phyloP scores from a whole-genome alignment of 2,113 vertebrate species.

The Rhineura floridana region DNA sequence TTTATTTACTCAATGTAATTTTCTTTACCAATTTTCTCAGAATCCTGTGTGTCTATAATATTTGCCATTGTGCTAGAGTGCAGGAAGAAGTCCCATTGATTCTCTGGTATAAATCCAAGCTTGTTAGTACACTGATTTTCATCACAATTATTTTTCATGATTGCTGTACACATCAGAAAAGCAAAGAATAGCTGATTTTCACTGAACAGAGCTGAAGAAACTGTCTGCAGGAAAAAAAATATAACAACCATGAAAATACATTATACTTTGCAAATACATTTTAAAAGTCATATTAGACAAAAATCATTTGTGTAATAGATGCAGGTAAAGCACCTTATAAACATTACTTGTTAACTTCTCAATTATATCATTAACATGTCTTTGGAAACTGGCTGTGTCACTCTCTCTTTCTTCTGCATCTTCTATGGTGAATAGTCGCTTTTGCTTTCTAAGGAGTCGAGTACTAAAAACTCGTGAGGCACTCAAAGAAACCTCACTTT shows the following conservation, averaged over 20 bases:
- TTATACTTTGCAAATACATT: not conserved
- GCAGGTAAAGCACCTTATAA: conserved; percentile 63
- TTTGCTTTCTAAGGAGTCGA: not conserved
- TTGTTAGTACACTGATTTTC: not conserved
- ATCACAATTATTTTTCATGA: conserved; percentile 60
- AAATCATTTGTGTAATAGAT: not conserved
- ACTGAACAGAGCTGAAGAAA: conserved; percentile 67
- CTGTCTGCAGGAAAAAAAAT: conserved; percentile 50
- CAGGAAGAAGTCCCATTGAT: conserved; percentile 73
- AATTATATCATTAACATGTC: conserved; percentile 39
- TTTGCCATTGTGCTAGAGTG: conserved; percentile 57
- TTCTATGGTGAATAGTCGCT: not conserved
- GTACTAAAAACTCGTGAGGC: not conserved
- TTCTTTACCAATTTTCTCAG: conserved; percentile 47
- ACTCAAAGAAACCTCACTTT: not conserved
- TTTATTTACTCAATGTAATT: not conserved
- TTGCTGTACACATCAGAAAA: conserved; percentile 67
- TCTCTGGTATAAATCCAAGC: conserved; percentile 44
- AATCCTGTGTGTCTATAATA: conserved; percentile 26
- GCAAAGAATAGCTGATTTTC: conserved; percentile 74
- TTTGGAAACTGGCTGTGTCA: not conserved
- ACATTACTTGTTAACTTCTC: conserved; percentile 61
- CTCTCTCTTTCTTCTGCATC: not conserved
- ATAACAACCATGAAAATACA: not conserved
- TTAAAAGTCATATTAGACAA: not conserved